Percentiles rank a stretch among this genome's conserved stretches.
Conservation (phyloP, 2,888 invertebrate species). For the Dynastes hyllus region DNA sequence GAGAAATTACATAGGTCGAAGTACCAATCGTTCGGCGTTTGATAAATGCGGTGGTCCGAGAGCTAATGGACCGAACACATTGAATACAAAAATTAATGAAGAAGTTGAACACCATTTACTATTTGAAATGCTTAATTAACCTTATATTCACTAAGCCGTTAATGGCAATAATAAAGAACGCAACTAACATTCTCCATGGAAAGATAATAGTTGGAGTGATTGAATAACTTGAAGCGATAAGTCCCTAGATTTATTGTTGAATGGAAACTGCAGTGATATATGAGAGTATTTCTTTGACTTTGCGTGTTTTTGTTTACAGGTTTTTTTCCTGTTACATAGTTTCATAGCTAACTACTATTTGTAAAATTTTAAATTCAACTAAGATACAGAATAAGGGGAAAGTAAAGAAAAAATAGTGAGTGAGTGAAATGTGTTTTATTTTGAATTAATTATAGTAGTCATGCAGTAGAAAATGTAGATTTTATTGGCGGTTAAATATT, state of each 20-base stretch:
- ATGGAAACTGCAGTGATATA: background rate
- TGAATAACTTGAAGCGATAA: background rate
- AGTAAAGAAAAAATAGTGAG: too few species aligned
- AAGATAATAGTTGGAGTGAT: background rate
- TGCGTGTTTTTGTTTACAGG: too few species aligned
- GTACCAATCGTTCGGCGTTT: slow-evolving; percentile 54
- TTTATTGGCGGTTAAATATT: too few species aligned
- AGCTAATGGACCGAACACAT: slow-evolving; percentile 57
- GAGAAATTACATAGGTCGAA: slow-evolving; percentile 58
- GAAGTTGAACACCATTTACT: slow-evolving; percentile 52
- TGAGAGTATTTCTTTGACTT: background rate
- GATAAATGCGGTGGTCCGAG: slow-evolving; percentile 56
- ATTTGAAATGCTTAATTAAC: slow-evolving; percentile 49
- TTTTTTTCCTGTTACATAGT: too few species aligned
- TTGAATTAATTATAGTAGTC: too few species aligned
- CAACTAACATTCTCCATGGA: background rate
- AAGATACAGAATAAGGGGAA: too few species aligned
- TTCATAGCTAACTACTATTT: too few species aligned
- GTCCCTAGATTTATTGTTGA: background rate
- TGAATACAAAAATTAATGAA: slow-evolving; percentile 57
- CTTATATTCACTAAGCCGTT: slow-evolving; percentile 39
- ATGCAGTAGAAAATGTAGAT: too few species aligned
- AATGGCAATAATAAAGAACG: slow-evolving; percentile 29
- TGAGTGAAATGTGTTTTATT: too few species aligned
- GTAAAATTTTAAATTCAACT: too few species aligned